Conservation (phyloP, 2,888 invertebrate genomes). For the Dryobotodes eremita region DNA sequence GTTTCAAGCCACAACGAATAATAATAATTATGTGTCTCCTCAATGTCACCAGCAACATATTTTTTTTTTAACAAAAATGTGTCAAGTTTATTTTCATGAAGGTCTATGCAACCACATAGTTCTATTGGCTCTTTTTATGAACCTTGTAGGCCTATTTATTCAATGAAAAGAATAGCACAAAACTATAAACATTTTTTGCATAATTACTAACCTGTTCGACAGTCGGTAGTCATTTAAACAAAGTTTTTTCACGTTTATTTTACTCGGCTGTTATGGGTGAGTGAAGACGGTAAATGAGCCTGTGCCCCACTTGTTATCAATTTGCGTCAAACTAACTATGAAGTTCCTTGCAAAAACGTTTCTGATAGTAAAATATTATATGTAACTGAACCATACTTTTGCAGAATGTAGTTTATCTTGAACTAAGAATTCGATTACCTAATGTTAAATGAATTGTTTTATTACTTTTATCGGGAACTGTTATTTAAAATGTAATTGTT, state of each 20-base stretch:
- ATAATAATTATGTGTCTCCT: neutral
- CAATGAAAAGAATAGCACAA: neutral
- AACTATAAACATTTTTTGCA: conserved; percentile 15
- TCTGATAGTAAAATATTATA: conserved; percentile 39
- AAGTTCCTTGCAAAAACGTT: conserved; percentile 26
- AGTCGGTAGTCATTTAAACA: conserved; percentile 1
- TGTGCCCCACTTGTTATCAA: conserved; percentile 52
- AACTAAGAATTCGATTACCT: conserved; percentile 1
- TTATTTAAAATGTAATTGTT: neutral
- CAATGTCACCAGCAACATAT: neutral
- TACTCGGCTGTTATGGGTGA: conserved; percentile 31
- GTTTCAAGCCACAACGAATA: neutral
- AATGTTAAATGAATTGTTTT: conserved; percentile 11
- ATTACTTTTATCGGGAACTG: neutral
- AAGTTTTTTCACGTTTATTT: conserved; percentile 40
- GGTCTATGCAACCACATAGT: neutral
- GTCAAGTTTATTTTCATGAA: conserved; percentile 18
- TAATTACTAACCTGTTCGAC: conserved; percentile 25
- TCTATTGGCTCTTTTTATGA: conserved; percentile 2
- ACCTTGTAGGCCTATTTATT: neutral
- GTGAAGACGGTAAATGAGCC: conserved; percentile 51
- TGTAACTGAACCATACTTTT: conserved; percentile 8
- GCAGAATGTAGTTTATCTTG: neutral
- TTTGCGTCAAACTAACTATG: conserved; percentile 42
- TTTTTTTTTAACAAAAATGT: neutral